These are phyloP conservation scores for Eulemur mongoz DNA, from an alignment of 2,797 vertebrate species.

Conservation along the genomic window DNA sequence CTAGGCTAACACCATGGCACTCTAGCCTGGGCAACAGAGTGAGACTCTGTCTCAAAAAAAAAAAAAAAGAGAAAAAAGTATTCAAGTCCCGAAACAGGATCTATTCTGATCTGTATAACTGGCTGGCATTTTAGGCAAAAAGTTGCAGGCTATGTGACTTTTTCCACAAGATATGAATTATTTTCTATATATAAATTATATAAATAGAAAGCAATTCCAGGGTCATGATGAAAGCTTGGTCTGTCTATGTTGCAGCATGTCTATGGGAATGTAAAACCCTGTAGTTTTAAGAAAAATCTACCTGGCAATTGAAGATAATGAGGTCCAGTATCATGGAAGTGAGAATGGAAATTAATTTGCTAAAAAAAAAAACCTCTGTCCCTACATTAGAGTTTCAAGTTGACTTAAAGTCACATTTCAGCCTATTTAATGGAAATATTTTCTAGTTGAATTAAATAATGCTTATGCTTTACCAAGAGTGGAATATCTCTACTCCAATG, in stretches of 20 bases:
- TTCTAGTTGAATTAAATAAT: conserved; percentile 12
- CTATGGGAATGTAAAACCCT: background rate
- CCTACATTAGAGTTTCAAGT: background rate
- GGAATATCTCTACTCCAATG: background rate
- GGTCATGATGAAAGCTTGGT: background rate
- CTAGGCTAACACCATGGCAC: too few species aligned
- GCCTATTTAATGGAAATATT: background rate
- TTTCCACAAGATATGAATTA: background rate
- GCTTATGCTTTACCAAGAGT: background rate
- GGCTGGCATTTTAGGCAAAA: background rate
- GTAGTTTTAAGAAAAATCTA: background rate
- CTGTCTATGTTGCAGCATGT: background rate
- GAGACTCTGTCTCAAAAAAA: too few species aligned
- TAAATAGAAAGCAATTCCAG: background rate
- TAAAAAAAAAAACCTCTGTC: background rate
- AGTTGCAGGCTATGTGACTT: background rate
- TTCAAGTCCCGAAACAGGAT: background rate
- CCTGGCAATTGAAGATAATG: background rate
- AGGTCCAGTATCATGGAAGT: background rate
- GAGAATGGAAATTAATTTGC: background rate
- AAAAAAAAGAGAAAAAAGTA: too few species aligned
- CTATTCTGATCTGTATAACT: background rate
- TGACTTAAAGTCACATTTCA: background rate
- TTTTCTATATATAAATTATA: background rate
- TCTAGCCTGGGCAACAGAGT: too few species aligned